phyloP scores from a whole-genome alignment of 2,113 vertebrate genomes.

The Tympanuchus pallidicinctus region DNA sequence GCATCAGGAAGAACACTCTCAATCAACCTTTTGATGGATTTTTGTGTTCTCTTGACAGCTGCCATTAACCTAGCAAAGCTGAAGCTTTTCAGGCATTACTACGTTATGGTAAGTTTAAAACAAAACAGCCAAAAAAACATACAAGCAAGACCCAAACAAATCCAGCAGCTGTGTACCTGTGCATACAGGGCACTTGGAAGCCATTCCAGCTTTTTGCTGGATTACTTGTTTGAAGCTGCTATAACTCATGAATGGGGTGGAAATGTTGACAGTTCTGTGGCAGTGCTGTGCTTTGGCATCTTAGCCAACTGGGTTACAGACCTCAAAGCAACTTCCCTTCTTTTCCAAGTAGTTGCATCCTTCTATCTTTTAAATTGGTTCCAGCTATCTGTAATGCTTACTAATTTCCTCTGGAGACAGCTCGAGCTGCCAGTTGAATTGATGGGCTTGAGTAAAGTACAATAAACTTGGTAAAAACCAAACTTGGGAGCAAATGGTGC shows the following conservation, averaged over 20 bases:
- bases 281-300: neutral
- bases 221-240: neutral
- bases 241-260: neutral
- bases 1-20: neutral
- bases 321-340: neutral
- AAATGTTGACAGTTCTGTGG: neutral
- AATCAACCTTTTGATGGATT: neutral
- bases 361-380: conserved; percentile 32
- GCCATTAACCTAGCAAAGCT: conserved; percentile 90
- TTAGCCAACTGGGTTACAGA: neutral
- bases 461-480: conserved; percentile 56
- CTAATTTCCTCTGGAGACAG: conserved; percentile 54
- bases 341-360: neutral
- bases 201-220: neutral
- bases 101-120: conserved; percentile 86
- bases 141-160: neutral
- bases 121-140: neutral
- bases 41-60: conserved; percentile 74
- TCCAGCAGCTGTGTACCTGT: neutral
- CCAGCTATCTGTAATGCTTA: conserved; percentile 47
- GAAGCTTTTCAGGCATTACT: conserved; percentile 91
- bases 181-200: neutral
- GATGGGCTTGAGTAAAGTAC: conserved; percentile 46
- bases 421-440: conserved; percentile 62
- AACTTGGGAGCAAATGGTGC: conserved; percentile 57